phyloP scores from a whole-genome alignment of 2,113 vertebrate genomes.

The Corynorhinus townsendii region DNA sequence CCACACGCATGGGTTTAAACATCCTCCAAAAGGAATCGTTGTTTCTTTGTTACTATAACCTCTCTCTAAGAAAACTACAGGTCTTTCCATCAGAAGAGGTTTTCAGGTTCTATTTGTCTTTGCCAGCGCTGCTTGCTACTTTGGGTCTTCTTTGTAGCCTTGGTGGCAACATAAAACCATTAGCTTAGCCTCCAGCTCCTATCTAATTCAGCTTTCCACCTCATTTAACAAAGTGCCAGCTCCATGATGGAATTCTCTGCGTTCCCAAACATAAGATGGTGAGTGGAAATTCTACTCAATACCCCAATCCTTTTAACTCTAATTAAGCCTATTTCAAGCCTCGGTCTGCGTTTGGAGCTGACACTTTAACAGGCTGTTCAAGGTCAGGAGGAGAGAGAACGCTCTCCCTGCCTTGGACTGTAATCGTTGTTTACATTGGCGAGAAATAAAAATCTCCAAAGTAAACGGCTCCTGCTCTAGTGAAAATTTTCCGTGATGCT shows the following conservation, averaged over 20 bases:
- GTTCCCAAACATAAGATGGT: neutral
- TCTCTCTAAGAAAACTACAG: neutral
- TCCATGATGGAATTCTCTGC: neutral
- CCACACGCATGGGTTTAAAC: neutral
- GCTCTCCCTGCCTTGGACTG: neutral
- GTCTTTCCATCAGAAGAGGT: neutral
- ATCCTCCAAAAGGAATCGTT: neutral
- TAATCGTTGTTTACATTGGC: neutral
- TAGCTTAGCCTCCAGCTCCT: neutral
- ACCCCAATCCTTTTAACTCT: conserved; percentile 13
- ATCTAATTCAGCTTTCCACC: neutral
- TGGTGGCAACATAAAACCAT: neutral
- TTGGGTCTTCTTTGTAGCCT: neutral
- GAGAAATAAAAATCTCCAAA: neutral
- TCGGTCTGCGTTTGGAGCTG: conserved; percentile 31
- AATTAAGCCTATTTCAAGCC: conserved; percentile 30
- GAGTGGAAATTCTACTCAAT: conserved; percentile 35
- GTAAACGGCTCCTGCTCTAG: neutral
- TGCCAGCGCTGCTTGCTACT: neutral
- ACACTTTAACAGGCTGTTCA: conserved; percentile 33
- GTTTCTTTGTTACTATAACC: neutral
- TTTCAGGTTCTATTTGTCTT: neutral
- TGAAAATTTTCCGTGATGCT: neutral
- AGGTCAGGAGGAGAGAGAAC: neutral
- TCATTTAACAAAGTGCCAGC: neutral